phyloP scores from a whole-genome alignment of 2,113 vertebrate genomes.

The Prunella fulvescens region DNA sequence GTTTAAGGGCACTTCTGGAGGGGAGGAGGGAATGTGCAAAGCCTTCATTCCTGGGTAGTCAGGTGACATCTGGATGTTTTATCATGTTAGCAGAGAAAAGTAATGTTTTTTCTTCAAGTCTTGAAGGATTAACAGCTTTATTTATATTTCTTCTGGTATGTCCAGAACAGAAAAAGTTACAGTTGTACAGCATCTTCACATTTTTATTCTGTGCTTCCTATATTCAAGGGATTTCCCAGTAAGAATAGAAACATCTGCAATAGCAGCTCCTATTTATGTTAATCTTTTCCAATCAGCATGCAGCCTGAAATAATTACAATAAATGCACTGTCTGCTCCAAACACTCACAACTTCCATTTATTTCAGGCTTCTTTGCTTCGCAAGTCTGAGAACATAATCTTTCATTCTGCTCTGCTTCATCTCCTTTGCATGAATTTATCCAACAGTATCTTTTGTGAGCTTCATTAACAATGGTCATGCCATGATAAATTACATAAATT shows the following conservation, averaged over 20 bases:
- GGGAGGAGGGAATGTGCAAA: neutral
- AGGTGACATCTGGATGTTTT: neutral
- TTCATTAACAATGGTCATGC: slow-evolving; percentile 36
- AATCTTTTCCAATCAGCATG: slow-evolving; percentile 56
- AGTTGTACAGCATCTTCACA: neutral
- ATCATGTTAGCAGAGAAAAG: neutral
- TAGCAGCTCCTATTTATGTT: slow-evolving; percentile 51
- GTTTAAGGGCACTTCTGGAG: neutral
- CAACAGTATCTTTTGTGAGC: neutral
- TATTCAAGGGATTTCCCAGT: slow-evolving; percentile 40
- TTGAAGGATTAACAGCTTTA: neutral
- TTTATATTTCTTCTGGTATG: neutral
- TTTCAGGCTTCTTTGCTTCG: slow-evolving; percentile 33
- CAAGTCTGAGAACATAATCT: slow-evolving; percentile 46
- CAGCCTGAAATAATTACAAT: slow-evolving; percentile 62
- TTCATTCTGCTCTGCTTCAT: slow-evolving; percentile 21
- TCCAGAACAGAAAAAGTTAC: neutral
- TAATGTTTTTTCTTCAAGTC: neutral
- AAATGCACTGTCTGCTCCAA: slow-evolving; percentile 42
- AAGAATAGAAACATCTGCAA: slow-evolving; percentile 52
- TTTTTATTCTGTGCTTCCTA: neutral
- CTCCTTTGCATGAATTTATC: slow-evolving; percentile 10
- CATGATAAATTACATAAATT: slow-evolving; percentile 22
- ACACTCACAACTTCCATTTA: slow-evolving; percentile 27
- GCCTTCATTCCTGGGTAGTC: neutral